phyloP scores from a whole-genome alignment of 2,888 invertebrate species.

The Idaea aversata region DNA sequence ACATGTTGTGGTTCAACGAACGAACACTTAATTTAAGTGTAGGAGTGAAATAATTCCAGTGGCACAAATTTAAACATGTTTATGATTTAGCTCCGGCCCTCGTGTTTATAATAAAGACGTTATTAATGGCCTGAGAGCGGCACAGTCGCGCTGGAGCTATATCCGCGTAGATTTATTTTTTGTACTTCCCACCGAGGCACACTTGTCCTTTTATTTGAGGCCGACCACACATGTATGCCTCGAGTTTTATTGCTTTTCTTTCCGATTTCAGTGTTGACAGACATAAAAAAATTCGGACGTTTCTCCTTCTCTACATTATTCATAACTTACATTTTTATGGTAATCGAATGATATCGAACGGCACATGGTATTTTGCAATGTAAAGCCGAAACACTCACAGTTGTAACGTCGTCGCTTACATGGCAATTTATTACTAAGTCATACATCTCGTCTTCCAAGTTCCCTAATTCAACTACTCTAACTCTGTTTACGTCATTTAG shows the following conservation, averaged over 20 bases:
- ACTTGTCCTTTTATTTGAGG: slow-evolving; percentile 61
- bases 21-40: slow-evolving; percentile 45
- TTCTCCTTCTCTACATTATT: slow-evolving; percentile 41
- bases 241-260: slow-evolving; percentile 61
- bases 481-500: slow-evolving; percentile 11
- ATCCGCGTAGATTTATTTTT: slow-evolving; percentile 63
- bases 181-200: slow-evolving; percentile 29
- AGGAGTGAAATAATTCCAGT: slow-evolving; percentile 40
- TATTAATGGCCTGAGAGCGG: slow-evolving; percentile 63
- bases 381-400: neutral
- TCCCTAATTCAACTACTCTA: slow-evolving; percentile 3
- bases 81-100: slow-evolving; percentile 63
- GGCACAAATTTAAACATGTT: slow-evolving; percentile 54
- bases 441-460: slow-evolving; percentile 4
- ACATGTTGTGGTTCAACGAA: slow-evolving; percentile 35
- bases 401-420: neutral
- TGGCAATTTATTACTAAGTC: slow-evolving; percentile 1
- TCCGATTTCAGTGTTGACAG: slow-evolving; percentile 45
- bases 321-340: slow-evolving; percentile 28
- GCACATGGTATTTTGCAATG: slow-evolving; percentile 5
- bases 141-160: slow-evolving; percentile 46
- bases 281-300: slow-evolving; percentile 43
- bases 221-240: slow-evolving; percentile 53
- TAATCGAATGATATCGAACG: slow-evolving; percentile 19
- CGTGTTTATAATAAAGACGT: slow-evolving; percentile 73